phyloP scores from a whole-genome alignment of 2,113 vertebrate genomes.

The Phoxinus phoxinus region DNA sequence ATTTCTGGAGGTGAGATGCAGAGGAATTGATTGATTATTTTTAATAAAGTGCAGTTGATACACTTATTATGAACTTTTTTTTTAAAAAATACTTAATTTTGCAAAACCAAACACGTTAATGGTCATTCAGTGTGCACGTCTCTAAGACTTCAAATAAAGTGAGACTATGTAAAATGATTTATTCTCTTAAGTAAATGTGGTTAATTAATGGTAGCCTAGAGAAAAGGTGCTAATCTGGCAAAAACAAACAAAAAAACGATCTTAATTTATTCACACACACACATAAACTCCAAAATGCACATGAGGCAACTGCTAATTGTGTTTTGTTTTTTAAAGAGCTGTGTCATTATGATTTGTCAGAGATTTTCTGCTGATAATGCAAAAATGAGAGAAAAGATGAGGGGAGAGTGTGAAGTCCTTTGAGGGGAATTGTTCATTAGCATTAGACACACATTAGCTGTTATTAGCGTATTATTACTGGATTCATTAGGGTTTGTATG shows the following conservation, averaged over 20 bases:
- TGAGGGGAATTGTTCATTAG: constrained; percentile 4
- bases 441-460: not conserved
- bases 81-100: not conserved
- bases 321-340: not conserved
- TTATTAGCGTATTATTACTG: not conserved
- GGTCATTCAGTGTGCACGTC: not conserved
- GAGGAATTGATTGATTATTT: too few relatives aligned
- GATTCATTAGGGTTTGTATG: not conserved
- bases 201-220: not conserved
- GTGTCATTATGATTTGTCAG: constrained; percentile 24
- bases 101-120: not conserved
- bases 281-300: not conserved
- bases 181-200: not conserved
- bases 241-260: not conserved
- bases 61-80: not conserved
- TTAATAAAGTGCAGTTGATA: too few relatives aligned
- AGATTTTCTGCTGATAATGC: constrained; percentile 18
- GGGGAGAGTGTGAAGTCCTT: not conserved
- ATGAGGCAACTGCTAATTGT: constrained; percentile 1
- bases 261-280: not conserved
- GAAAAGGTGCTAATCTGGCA: not conserved
- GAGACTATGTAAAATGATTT: not conserved
- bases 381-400: not conserved
- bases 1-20: too few relatives aligned
- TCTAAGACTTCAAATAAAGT: not conserved